phyloP scores from a whole-genome alignment of 2,113 vertebrate species.

The Ammodytes marinus region DNA sequence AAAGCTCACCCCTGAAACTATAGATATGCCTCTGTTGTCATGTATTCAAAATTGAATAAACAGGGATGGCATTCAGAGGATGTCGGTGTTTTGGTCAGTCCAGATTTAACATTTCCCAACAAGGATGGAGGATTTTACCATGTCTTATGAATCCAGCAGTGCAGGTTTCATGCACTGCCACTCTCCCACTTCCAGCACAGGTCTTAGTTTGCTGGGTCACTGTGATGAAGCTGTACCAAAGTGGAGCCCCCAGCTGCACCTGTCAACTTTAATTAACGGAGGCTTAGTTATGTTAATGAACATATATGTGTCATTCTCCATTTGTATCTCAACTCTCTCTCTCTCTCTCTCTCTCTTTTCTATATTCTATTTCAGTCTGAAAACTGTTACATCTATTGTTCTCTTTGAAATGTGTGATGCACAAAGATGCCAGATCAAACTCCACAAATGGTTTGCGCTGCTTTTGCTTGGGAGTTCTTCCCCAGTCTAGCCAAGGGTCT shows the following conservation, averaged over 20 bases:
- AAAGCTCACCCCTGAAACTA: neutral
- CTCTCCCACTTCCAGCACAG: neutral
- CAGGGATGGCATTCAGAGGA: too few species aligned
- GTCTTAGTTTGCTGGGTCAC: constrained; percentile 32
- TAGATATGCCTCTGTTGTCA: neutral
- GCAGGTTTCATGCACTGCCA: neutral
- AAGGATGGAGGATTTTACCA: too few species aligned
- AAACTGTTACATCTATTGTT: too few species aligned
- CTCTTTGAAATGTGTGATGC: too few species aligned
- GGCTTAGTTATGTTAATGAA: neutral
- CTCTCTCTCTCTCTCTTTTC: neutral
- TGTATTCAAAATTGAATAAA: neutral
- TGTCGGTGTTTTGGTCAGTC: too few species aligned
- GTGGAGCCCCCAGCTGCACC: constrained; percentile 3
- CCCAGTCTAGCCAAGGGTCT: too few species aligned
- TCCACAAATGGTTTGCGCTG: too few species aligned
- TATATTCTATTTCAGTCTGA: too few species aligned
- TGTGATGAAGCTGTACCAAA: constrained; percentile 17
- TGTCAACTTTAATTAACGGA: constrained; percentile 43
- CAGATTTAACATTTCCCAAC: too few species aligned
- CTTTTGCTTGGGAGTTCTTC: too few species aligned
- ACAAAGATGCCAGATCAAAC: too few species aligned
- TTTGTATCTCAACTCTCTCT: neutral
- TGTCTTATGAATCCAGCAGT: neutral
- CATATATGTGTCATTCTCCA: constrained; percentile 4